Percentiles rank a stretch among this genome's conserved stretches.
Conservation (phyloP, 2,888 invertebrate genomes). For the Amphimallon solstitiale region DNA sequence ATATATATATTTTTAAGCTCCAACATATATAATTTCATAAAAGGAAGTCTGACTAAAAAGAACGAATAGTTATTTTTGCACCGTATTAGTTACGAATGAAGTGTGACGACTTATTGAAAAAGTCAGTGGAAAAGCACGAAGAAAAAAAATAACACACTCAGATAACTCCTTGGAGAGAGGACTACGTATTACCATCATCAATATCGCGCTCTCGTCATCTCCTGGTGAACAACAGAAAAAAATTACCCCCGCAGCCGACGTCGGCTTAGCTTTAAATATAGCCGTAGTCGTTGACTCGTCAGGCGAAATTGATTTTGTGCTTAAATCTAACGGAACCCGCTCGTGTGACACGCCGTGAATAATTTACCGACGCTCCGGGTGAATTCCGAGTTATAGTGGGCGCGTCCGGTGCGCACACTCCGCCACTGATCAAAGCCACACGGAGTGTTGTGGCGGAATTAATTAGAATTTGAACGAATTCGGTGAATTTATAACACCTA, state of each 20-base stretch:
- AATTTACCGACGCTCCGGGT: slow-evolving; percentile 10
- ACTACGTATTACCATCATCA: no score
- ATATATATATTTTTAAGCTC: no score
- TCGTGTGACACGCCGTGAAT: slow-evolving; percentile 17
- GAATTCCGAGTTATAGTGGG: background rate
- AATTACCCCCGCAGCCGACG: background rate
- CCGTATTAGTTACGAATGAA: no score
- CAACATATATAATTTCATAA: no score
- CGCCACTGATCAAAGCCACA: background rate
- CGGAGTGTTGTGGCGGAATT: slow-evolving; percentile 21
- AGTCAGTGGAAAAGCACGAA: no score
- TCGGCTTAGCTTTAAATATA: slow-evolving; percentile 6
- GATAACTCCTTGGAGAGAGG: no score
- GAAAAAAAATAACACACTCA: no score
- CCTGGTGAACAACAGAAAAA: no score
- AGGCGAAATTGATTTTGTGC: slow-evolving; percentile 24
- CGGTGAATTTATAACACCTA: slow-evolving; percentile 17
- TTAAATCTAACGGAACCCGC: slow-evolving; percentile 19
- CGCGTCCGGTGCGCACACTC: slow-evolving; percentile 1
- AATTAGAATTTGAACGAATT: slow-evolving; percentile 22
- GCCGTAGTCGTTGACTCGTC: slow-evolving; percentile 15
- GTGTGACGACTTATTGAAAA: no score
- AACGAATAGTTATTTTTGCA: no score
- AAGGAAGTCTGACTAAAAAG: no score
- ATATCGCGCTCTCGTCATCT: no score